phyloP scores from a whole-genome alignment of 2,888 invertebrate genomes.

The Orthosia gothica region DNA sequence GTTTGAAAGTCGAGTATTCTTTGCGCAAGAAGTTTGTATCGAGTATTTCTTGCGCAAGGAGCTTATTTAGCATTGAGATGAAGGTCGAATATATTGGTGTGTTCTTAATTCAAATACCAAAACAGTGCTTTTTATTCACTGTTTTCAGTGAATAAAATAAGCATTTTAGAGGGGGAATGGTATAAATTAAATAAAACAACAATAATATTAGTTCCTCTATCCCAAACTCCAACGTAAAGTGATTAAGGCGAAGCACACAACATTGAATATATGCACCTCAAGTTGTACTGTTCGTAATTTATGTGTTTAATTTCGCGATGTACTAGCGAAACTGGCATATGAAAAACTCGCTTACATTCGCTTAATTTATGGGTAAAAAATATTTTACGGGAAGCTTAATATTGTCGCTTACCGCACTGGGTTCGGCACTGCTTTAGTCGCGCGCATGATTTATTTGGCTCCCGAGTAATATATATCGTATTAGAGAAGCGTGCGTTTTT shows the following conservation, averaged over 20 bases:
- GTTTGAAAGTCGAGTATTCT: no score
- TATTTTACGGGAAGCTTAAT: slow-evolving; percentile 78
- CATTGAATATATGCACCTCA: slow-evolving; percentile 61
- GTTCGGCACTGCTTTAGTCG: slow-evolving; percentile 65
- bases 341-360: slow-evolving; percentile 86
- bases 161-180: no score
- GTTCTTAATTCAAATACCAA: no score
- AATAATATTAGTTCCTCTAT: neutral
- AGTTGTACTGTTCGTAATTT: slow-evolving; percentile 80
- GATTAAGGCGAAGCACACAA: slow-evolving; percentile 50
- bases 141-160: no score
- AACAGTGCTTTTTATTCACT: no score
- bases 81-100: no score
- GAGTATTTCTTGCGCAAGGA: no score
- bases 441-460: slow-evolving; percentile 60
- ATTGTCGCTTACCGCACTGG: slow-evolving; percentile 72
- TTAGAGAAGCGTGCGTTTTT: slow-evolving; percentile 36
- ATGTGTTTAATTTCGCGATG: slow-evolving; percentile 89
- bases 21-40: no score
- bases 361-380: slow-evolving; percentile 89
- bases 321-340: slow-evolving; percentile 84
- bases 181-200: neutral
- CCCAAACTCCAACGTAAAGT: slow-evolving; percentile 18
- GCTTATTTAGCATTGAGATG: no score
- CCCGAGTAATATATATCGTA: slow-evolving; percentile 59